Conservation (phyloP, 2,888 invertebrate genomes). For the Operophtera brumata region DNA sequence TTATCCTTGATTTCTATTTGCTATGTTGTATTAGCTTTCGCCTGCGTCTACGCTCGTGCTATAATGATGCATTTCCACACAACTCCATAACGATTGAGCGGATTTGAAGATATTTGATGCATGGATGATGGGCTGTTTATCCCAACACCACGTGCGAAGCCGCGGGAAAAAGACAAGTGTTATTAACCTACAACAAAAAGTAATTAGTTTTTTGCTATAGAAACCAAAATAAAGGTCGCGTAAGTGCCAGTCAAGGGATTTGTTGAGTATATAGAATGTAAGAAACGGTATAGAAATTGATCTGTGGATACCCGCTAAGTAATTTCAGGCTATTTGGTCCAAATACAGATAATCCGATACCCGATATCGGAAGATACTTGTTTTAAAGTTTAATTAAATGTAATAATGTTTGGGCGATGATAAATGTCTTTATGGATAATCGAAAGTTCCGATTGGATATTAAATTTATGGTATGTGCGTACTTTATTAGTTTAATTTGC, state of each 20-base stretch:
- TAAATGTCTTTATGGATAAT: conserved; percentile 48
- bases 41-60: too few species aligned
- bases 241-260: too few species aligned
- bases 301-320: not conserved
- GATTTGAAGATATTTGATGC: too few species aligned
- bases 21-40: too few species aligned
- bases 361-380: conserved; percentile 45
- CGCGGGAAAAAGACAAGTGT: too few species aligned
- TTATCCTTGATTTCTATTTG: too few species aligned
- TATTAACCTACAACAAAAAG: not conserved
- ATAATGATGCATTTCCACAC: too few species aligned
- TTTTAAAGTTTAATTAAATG: conserved; percentile 58
- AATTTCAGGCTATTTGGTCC: conserved; percentile 36
- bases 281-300: not conserved
- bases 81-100: too few species aligned
- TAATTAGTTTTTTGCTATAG: not conserved
- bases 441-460: conserved; percentile 44
- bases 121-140: too few species aligned
- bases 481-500: not conserved
- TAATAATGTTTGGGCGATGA: conserved; percentile 51
- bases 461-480: conserved; percentile 21
- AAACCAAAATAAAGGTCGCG: too few species aligned
- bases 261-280: too few species aligned
- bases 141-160: too few species aligned
- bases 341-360: conserved; percentile 41